Percentiles rank a stretch among this genome's conserved stretches.
phyloP scores from a whole-genome alignment of 2,888 invertebrate species.

The Synergus itoensis region DNA sequence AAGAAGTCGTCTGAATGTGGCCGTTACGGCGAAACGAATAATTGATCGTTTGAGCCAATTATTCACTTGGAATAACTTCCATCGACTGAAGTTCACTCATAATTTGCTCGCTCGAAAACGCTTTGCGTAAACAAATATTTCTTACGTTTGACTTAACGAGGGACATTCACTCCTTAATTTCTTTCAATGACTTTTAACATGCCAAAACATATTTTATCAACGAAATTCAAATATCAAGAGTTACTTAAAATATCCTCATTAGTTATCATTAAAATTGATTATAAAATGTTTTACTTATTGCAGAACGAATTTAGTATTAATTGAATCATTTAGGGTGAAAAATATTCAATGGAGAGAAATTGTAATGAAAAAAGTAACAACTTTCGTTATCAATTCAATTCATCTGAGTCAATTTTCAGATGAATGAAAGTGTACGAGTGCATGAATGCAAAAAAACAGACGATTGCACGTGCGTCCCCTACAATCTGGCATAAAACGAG shows the following conservation, averaged over 20 bases:
- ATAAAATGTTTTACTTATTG: not conserved
- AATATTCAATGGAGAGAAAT: slow-evolving; percentile 28
- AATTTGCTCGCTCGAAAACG: slow-evolving; percentile 34
- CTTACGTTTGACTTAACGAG: slow-evolving; percentile 25
- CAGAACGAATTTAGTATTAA: not conserved
- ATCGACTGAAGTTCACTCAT: slow-evolving; percentile 41
- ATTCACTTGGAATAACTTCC: slow-evolving; percentile 39
- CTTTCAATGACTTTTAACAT: slow-evolving; percentile 8
- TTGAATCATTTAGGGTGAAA: not conserved
- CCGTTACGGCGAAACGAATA: slow-evolving; percentile 32
- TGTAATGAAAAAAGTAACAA: not conserved
- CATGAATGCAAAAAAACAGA: slow-evolving; percentile 37
- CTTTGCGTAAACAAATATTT: slow-evolving; percentile 40
- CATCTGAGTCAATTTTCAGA: slow-evolving; percentile 36
- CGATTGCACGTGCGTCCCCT: slow-evolving; percentile 54
- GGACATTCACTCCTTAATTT: slow-evolving; percentile 30
- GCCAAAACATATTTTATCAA: not conserved
- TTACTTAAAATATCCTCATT: not conserved
- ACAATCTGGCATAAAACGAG: slow-evolving; percentile 70
- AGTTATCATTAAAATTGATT: not conserved
- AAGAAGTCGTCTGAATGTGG: slow-evolving; percentile 22
- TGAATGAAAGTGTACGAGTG: slow-evolving; percentile 27
- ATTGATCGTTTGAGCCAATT: slow-evolving; percentile 42
- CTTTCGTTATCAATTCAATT: slow-evolving; percentile 36
- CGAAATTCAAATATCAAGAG: not conserved